phyloP scores from a whole-genome alignment of 2,888 invertebrate species.

The Acronicta psi region DNA sequence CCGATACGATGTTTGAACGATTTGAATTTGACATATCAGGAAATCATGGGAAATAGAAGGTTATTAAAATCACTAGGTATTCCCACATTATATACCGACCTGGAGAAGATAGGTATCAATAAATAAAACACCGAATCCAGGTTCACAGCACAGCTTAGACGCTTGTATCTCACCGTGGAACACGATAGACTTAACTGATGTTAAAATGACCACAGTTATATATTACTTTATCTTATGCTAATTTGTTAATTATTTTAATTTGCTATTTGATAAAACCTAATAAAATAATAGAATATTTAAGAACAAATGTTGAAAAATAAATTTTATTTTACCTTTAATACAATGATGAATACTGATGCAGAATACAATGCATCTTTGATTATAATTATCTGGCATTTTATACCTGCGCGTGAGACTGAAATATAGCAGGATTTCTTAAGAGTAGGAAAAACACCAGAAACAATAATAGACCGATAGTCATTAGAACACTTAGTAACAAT shows the following conservation, averaged over 20 bases:
- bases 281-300: background rate
- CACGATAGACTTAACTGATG: background rate
- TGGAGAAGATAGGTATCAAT: background rate
- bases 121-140: background rate
- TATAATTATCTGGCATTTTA: constrained; percentile 22
- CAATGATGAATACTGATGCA: constrained; percentile 14
- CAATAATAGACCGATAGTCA: constrained; percentile 25
- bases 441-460: constrained; percentile 41
- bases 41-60: no score
- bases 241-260: no score
- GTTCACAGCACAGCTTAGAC: background rate
- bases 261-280: background rate
- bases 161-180: background rate
- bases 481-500: constrained; percentile 34
- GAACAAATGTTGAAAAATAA: background rate
- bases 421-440: constrained; percentile 23
- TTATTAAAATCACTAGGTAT: no score
- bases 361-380: constrained; percentile 15
- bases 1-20: no score
- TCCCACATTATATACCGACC: background rate
- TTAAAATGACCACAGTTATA: background rate
- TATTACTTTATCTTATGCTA: background rate
- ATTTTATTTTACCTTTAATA: constrained; percentile 8
- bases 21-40: no score
- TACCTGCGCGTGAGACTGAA: constrained; percentile 37